phyloP scores from a whole-genome alignment of 2,888 invertebrate species.

The Rhamphomyia laevipes region DNA sequence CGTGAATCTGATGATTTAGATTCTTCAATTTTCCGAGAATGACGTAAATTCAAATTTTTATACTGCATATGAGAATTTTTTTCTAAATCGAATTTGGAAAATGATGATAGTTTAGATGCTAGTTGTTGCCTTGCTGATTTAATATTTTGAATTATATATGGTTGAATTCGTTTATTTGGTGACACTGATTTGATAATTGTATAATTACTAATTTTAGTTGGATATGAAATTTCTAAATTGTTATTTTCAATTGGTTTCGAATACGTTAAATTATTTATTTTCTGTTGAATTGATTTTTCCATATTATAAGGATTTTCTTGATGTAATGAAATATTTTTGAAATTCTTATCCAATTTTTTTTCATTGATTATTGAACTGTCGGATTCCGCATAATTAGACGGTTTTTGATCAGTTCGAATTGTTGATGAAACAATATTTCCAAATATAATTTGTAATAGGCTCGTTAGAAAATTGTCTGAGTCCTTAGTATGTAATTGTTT shows the following conservation, averaged over 20 bases:
- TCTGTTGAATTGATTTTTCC: conserved; percentile 24
- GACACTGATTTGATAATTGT: not conserved
- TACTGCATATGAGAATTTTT: too few species aligned
- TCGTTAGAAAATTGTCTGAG: conserved; percentile 7
- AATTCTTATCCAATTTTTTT: too few species aligned
- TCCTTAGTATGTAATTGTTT: conserved; percentile 13
- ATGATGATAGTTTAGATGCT: conserved; percentile 13
- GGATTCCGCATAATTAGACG: too few species aligned
- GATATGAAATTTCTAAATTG: too few species aligned
- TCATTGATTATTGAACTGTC: too few species aligned
- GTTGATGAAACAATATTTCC: too few species aligned
- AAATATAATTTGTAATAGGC: too few species aligned
- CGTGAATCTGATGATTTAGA: conserved; percentile 34
- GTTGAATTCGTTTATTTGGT: conserved; percentile 19
- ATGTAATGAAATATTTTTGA: too few species aligned
- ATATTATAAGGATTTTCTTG: too few species aligned
- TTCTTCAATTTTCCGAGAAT: conserved; percentile 23
- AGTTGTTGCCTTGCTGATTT: conserved; percentile 12
- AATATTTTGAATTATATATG: conserved; percentile 13
- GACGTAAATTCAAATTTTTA: conserved; percentile 22
- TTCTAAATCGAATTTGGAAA: not conserved
- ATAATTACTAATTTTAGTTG: too few species aligned
- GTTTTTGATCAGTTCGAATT: too few species aligned
- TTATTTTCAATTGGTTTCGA: too few species aligned
- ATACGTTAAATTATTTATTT: conserved; percentile 22